Evolutionary conservation across 2,797 vertebrate genomes (phyloP).

Genomic region (Pseudocheirus occidentalis): DNA sequence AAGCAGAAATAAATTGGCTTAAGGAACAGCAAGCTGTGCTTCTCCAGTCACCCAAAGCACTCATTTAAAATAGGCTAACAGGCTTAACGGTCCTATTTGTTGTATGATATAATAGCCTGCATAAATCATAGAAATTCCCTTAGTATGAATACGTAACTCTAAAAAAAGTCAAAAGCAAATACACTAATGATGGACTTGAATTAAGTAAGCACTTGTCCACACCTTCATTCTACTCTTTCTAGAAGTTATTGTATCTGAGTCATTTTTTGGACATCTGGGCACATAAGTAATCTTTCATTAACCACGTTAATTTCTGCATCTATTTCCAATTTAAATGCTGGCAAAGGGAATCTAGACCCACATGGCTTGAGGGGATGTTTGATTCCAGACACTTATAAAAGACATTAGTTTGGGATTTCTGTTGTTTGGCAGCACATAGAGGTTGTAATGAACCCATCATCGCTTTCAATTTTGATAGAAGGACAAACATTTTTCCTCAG

Average conservation of each 20-base stretch:
- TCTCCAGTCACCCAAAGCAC: not conserved
- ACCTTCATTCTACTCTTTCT: not conserved
- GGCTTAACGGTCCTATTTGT: not conserved
- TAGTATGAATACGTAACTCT: slow-evolving; percentile 30
- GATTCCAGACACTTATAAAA: not conserved
- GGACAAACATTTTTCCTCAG: slow-evolving; percentile 1
- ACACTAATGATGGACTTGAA: slow-evolving; percentile 4
- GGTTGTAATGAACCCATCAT: slow-evolving; percentile 21
- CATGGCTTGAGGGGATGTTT: slow-evolving; percentile 45
- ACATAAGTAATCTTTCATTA: slow-evolving; percentile 15
- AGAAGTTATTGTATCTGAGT: slow-evolving; percentile 28
- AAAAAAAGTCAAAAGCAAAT: not conserved
- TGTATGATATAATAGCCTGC: not conserved
- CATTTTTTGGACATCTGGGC: slow-evolving; percentile 25
- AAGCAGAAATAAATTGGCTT: not conserved
- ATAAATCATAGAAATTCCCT: not conserved
- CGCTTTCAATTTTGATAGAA: slow-evolving; percentile 42
- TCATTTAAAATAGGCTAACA: not conserved
- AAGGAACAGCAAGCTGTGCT: not conserved
- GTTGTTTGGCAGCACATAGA: slow-evolving; percentile 26
- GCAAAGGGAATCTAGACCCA: slow-evolving; percentile 31
- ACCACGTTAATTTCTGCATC: slow-evolving; percentile 39
- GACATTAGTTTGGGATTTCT: slow-evolving; percentile 38
- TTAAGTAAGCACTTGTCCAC: not conserved
- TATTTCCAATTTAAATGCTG: slow-evolving; percentile 5